Percentiles rank a stretch among this genome's conserved stretches.
phyloP scores from a whole-genome alignment of 2,888 invertebrate genomes.

The Trissolcus japonicus region DNA sequence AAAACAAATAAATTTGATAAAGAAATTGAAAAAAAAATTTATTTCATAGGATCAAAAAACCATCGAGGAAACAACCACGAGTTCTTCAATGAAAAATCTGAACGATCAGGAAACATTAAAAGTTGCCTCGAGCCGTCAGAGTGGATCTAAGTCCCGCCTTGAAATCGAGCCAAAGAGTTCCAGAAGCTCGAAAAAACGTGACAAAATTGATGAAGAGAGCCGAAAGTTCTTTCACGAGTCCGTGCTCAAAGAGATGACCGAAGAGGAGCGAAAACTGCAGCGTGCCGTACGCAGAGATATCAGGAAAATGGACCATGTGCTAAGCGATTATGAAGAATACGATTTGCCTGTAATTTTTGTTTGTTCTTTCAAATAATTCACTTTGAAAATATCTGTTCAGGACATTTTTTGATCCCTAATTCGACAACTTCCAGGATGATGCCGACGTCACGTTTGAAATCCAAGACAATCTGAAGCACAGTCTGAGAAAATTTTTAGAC shows the following conservation, averaged over 20 bases:
- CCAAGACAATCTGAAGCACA: conserved; percentile 59
- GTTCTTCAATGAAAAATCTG: too few relatives aligned
- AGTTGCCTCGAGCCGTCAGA: too few relatives aligned
- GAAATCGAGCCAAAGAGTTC: too few relatives aligned
- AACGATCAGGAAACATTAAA: too few relatives aligned
- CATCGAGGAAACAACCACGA: too few relatives aligned
- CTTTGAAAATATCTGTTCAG: too few relatives aligned
- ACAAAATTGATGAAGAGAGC: conserved; percentile 5
- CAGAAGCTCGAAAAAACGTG: not conserved
- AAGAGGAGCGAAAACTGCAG: conserved; percentile 57
- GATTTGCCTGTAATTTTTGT: conserved; percentile 2
- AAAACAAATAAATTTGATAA: too few relatives aligned
- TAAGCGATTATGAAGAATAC: conserved; percentile 44
- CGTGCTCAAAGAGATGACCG: conserved; percentile 19
- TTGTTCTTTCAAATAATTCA: too few relatives aligned
- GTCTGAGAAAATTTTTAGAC: conserved; percentile 62
- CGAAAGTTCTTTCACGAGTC: conserved; percentile 15
- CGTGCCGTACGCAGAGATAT: conserved; percentile 63
- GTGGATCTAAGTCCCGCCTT: too few relatives aligned
- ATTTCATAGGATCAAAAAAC: too few relatives aligned
- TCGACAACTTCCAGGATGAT: conserved; percentile 8
- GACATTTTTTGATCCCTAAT: not conserved
- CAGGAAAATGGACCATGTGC: conserved; percentile 65
- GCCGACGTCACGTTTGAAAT: conserved; percentile 54
- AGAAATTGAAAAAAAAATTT: too few relatives aligned